Evolutionary conservation across 2,113 vertebrate species (phyloP).

Genomic region (Reinhardtius hippoglossoides): DNA sequence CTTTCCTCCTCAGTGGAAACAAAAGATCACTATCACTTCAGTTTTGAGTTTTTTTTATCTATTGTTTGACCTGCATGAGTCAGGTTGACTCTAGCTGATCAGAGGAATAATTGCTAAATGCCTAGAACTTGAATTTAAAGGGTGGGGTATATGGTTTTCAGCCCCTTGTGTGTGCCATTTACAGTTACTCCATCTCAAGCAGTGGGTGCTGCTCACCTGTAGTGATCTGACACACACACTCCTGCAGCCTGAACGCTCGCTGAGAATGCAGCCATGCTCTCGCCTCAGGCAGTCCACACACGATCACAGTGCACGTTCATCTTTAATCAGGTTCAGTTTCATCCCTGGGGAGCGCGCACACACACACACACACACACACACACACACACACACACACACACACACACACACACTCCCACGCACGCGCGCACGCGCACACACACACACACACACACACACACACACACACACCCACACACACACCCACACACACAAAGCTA

Average conservation of each 20-base stretch:
- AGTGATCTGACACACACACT: conserved; percentile 36
- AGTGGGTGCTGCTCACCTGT: conserved; percentile 33
- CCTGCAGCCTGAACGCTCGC: conserved; percentile 38
- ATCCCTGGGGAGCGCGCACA: neutral
- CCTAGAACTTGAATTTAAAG: neutral
- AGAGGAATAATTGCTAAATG: neutral
- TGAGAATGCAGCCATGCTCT: conserved; percentile 23
- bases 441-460: neutral
- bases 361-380: neutral
- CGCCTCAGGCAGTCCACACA: conserved; percentile 7
- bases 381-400: neutral
- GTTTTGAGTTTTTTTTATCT: neutral
- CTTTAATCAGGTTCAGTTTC: conserved; percentile 43
- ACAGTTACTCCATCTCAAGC: neutral
- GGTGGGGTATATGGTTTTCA: neutral
- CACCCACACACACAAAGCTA: neutral
- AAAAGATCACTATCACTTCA: neutral
- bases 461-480: neutral
- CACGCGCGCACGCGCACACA: neutral
- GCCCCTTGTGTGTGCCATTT: conserved; percentile 21
- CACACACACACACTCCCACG: neutral
- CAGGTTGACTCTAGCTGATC: neutral
- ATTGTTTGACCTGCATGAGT: neutral
- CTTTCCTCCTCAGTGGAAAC: conserved; percentile 6
- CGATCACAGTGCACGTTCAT: conserved; percentile 8